These are phyloP conservation scores for Globia sparganii DNA, from an alignment of 2,888 invertebrate genomes.

Conservation along the genomic window DNA sequence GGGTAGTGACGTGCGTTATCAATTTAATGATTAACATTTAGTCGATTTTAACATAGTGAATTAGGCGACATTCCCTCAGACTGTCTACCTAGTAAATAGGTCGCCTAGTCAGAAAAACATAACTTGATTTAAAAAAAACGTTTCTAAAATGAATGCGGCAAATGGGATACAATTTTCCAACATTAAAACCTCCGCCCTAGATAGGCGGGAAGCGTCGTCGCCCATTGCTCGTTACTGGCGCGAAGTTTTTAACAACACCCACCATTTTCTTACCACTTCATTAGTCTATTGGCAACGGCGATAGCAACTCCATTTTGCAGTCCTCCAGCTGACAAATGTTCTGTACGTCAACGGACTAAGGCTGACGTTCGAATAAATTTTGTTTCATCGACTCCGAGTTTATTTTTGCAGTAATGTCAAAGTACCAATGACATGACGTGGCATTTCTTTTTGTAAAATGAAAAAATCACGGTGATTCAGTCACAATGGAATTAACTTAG, in stretches of 20 bases:
- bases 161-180: constrained; percentile 31
- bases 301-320: constrained; percentile 28
- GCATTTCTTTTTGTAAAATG: constrained; percentile 52
- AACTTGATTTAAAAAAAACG: not conserved
- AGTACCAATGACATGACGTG: constrained; percentile 51
- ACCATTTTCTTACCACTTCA: constrained; percentile 64
- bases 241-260: constrained; percentile 52
- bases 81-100: not conserved
- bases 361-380: constrained; percentile 15
- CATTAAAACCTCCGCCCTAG: constrained; percentile 29
- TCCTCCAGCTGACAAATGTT: not conserved
- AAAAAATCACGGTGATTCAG: constrained; percentile 63
- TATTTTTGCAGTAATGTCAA: constrained; percentile 47
- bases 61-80: not conserved
- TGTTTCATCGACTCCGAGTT: not conserved
- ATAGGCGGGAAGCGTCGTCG: constrained; percentile 48
- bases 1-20: not conserved
- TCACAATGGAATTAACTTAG: constrained; percentile 55
- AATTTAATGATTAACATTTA: not conserved
- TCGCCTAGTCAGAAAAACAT: not conserved
- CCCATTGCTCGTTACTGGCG: constrained; percentile 57
- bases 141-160: constrained; percentile 2
- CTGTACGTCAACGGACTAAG: constrained; percentile 1
- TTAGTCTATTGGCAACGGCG: constrained; percentile 59
- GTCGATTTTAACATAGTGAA: constrained; percentile 4